Conservation (phyloP, 2,888 invertebrate species). For the Drosophila algonquin region DNA sequence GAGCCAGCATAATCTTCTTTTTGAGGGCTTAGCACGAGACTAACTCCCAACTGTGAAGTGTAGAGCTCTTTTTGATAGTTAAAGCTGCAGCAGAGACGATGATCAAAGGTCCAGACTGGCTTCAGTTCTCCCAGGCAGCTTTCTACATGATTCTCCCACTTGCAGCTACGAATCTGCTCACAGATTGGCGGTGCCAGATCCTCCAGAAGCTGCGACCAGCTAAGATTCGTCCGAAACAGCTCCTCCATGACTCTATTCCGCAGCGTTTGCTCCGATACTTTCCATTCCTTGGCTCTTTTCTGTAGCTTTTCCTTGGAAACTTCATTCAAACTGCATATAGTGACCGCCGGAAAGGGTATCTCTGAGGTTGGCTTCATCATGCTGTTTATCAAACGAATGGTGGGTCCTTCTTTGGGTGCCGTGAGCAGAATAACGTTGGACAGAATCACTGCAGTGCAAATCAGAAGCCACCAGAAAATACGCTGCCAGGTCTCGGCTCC, state of each 20-base stretch:
- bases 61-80: conserved; percentile 86
- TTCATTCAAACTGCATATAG: conserved; percentile 85
- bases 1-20: conserved; percentile 87
- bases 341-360: conserved; percentile 85
- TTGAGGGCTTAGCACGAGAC: conserved; percentile 85
- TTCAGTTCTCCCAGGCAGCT: conserved; percentile 85
- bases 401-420: conserved; percentile 86
- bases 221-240: conserved; percentile 68
- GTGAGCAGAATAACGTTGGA: conserved; percentile 85
- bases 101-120: conserved; percentile 83
- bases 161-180: conserved; percentile 85
- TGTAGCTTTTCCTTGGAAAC: conserved; percentile 83
- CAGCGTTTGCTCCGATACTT: conserved; percentile 61
- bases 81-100: conserved; percentile 87
- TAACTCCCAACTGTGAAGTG: conserved; percentile 87
- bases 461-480: conserved; percentile 85
- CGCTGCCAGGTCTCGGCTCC: conserved; percentile 75
- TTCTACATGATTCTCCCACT: conserved; percentile 86
- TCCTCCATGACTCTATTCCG: conserved; percentile 23
- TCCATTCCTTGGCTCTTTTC: conserved; percentile 82
- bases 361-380: conserved; percentile 85
- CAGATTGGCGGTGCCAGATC: conserved; percentile 85
- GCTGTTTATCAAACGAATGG: conserved; percentile 85
- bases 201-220: conserved; percentile 57
- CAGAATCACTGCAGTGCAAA: conserved; percentile 84